phyloP scores from a whole-genome alignment of 2,888 invertebrate species.

The Lamellibrachia columna region DNA sequence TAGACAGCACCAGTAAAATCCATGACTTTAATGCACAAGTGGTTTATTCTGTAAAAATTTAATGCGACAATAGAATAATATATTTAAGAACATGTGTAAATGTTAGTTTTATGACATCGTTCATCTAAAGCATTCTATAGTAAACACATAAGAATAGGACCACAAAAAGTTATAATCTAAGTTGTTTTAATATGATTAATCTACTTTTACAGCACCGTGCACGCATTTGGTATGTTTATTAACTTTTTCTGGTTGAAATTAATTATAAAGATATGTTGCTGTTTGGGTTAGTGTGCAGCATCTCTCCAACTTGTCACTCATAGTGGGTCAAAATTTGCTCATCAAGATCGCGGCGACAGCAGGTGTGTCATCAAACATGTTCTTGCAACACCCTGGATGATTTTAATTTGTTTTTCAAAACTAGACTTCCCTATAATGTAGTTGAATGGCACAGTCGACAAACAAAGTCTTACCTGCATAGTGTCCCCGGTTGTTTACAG shows the following conservation, averaged over 20 bases:
- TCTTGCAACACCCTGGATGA: slow-evolving; percentile 8
- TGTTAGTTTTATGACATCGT: background rate
- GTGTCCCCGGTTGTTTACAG: background rate
- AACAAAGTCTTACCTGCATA: slow-evolving; percentile 12
- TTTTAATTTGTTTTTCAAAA: background rate
- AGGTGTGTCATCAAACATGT: background rate
- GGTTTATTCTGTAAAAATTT: background rate
- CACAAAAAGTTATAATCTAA: background rate
- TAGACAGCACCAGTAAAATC: background rate
- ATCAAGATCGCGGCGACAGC: background rate
- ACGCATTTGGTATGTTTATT: background rate
- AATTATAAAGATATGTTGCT: background rate
- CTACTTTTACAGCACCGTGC: background rate
- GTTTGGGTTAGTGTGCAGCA: background rate
- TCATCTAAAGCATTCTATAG: background rate
- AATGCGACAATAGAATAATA: background rate
- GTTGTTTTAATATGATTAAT: background rate
- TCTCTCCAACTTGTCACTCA: background rate
- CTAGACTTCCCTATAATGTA: background rate
- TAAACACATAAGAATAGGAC: background rate
- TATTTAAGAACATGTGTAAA: background rate
- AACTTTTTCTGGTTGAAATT: background rate
- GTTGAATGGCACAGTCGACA: background rate
- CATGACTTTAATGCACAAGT: background rate
- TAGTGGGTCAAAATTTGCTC: background rate